Evolutionary conservation across 2,113 vertebrate genomes (phyloP), one percentile per base, ranked within the genome.

Genomic region (Zootoca vivipara): DNA sequence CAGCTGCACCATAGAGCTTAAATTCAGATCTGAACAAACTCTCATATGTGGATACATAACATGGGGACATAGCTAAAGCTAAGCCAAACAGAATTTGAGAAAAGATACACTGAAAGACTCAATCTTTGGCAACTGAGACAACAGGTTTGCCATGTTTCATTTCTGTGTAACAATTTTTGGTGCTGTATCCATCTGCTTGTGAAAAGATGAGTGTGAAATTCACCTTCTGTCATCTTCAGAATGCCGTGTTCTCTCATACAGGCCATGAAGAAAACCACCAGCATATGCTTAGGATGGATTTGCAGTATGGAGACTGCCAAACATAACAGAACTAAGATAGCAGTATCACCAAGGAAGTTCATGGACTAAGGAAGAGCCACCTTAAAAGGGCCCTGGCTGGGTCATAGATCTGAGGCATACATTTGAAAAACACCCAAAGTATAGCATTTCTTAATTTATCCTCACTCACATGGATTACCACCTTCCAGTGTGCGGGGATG

Each of bases 1-100:
- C 73, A 46, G 40, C 5, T 85, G 62, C 69, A 52, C 69, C 40
- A 75, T 85, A 85, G 82, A 46, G 78, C 75, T 86, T 62, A 88
- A 28, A 81, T 85, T 26, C 16, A 38, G 4, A 62, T 86, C 70
- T 46, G 24, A 62, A 62, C 6, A 38, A 85, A 56, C 46, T 4
- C 7, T 1, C 26, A 20, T 1, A 40, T 26, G 20, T 62, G 9
- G 10, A 20, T 26, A 15, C 9, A 28, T 30, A 28, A 16, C 46
- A 28, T 26, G 28, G 26, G n/a, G 35, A 62, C 28, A 67, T 26
- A 67, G 26, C 1, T 24, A 52, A 67, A 67, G 26, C 64, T 67
- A 69, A 69, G 67, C 7, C 8, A 15, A 73, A 33, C 15, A 22
- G 18, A 80, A 15, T 8, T 58, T 56, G 40, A 58, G 28, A 80